Conservation (phyloP, 2,797 vertebrate genomes). For the Xenops minutus region DNA sequence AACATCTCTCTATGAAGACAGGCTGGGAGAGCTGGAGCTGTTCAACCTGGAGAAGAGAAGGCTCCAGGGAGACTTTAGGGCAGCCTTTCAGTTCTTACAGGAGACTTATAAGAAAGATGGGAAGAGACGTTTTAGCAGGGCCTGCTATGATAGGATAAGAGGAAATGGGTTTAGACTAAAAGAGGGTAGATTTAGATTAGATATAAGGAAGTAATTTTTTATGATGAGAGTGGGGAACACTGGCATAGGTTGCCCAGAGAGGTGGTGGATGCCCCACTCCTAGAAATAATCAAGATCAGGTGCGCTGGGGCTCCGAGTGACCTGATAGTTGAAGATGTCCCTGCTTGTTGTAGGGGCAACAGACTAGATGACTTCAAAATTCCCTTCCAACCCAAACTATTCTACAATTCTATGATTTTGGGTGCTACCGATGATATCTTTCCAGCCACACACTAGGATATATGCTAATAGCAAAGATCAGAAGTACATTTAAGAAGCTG, state of each 20-base stretch:
- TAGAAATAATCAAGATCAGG: background rate
- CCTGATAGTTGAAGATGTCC: background rate
- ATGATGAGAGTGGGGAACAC: background rate
- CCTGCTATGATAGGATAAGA: background rate
- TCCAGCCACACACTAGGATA: background rate
- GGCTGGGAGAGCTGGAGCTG: background rate
- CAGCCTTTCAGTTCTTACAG: background rate
- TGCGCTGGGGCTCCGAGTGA: background rate
- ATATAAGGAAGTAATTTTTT: background rate
- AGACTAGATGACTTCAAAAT: background rate
- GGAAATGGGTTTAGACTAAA: too few species aligned
- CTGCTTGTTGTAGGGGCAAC: background rate
- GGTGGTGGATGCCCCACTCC: too few species aligned
- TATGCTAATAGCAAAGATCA: background rate
- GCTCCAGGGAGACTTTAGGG: background rate
- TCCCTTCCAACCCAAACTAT: background rate
- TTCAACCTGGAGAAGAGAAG: background rate
- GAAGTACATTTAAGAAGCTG: background rate
- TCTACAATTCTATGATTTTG: background rate
- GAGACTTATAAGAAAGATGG: background rate
- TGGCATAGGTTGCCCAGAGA: too few species aligned
- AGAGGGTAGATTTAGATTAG: background rate
- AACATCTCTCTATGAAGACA: background rate
- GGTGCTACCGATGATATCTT: background rate
- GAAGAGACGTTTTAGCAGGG: background rate